Evolutionary conservation across 2,888 invertebrate genomes (phyloP), one percentile per base, ranked within the genome.

Genomic region (Calameuta pallipes): DNA sequence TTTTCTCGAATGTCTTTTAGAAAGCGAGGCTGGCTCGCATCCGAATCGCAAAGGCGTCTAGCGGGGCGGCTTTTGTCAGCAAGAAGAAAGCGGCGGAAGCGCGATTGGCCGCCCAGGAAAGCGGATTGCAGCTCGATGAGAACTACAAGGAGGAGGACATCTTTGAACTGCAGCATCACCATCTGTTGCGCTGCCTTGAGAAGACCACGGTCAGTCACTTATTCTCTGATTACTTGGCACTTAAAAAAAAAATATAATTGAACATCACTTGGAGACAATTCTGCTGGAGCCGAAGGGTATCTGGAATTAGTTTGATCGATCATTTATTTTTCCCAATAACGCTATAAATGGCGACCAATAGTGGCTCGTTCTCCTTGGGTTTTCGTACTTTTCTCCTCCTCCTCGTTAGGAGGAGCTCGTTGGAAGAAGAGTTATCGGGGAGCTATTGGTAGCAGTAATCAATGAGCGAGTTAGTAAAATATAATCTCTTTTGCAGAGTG

Each of bases 41-140:
- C 89, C 96, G 98, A 81, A 99, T 99, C 91, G 99, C 99, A 78
- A 99, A 99, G 92, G 99, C 99, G 77, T 99, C 99, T 3, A 98
- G 98, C 31, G 99, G 99, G 6, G 99, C 99, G 6, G 99, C 99
- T 3, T 98, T 99, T 92, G 98, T 99, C 85, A 97, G 95, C 91
- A 99, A 99, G 94, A 99, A 99, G 95, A 99, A 99, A 92, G 98
- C 99, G 1, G 98, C 98, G 3, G 99, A 99, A 90, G 98, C 98
- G 1, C 94, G 98, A 74, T 94, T 98, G 88, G 98, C 98, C 77
- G 97, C 98, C 76, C 96, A 97, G 92, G 97, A 97, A 92, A 97
- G 97, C 73, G 98, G 98, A 74, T 95, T 98, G 85, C 97, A 98
- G 87, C 92, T 97, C 86, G 98, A 98, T 88, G 98, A 98, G 83